Conservation (phyloP, 2,797 vertebrate genomes). For the Ataeniobius toweri region DNA sequence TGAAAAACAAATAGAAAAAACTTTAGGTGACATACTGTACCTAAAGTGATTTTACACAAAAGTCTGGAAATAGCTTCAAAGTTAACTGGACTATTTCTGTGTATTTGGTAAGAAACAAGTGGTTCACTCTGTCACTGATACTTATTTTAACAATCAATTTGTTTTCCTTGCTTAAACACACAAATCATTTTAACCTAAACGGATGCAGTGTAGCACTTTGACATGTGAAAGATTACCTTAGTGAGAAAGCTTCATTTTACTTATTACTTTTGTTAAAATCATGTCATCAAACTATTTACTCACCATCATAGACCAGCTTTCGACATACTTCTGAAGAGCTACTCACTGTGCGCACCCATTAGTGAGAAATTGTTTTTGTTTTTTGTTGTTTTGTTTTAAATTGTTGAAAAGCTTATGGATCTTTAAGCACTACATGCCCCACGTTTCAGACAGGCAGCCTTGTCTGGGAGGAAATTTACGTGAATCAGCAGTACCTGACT, state of each 20-base stretch:
- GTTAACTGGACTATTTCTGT: background rate
- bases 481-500: slow-evolving; percentile 69
- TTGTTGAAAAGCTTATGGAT: slow-evolving; percentile 29
- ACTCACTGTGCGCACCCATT: slow-evolving; percentile 1
- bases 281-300: background rate
- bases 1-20: background rate
- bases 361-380: background rate
- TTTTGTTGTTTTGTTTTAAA: slow-evolving; percentile 3
- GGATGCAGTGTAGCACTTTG: background rate
- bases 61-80: background rate
- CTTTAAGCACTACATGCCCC: slow-evolving; percentile 30
- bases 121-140: background rate
- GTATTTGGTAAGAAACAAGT: background rate
- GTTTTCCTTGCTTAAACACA: background rate
- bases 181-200: background rate
- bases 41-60: background rate
- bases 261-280: background rate
- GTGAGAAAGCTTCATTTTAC: background rate
- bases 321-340: background rate
- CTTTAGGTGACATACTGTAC: background rate
- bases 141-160: background rate
- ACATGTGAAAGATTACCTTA: background rate
- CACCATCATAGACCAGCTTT: background rate
- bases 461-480: slow-evolving; percentile 41
- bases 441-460: slow-evolving; percentile 35